These are phyloP conservation scores for Drosophila merina DNA, from an alignment of 2,888 invertebrate species.

Conservation along the genomic window DNA sequence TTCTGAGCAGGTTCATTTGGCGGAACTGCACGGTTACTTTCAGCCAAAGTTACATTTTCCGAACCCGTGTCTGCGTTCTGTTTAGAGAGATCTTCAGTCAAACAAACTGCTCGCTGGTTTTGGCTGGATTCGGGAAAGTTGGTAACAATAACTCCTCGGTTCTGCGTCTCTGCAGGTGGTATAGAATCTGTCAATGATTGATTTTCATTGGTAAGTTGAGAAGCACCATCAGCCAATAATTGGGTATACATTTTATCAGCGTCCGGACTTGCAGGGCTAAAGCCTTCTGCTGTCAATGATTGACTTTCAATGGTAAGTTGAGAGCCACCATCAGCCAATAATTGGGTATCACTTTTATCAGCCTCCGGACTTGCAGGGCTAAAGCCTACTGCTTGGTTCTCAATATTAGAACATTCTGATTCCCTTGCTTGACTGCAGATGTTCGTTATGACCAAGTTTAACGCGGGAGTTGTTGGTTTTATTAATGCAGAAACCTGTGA, in stretches of 20 bases:
- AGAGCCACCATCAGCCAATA: too few relatives aligned
- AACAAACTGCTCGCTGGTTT: too few relatives aligned
- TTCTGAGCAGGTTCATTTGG: constrained; percentile 1
- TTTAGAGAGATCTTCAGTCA: too few relatives aligned
- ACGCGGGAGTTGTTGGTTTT: constrained; percentile 7
- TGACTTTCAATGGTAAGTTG: not conserved
- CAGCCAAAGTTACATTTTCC: too few relatives aligned
- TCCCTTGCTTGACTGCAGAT: constrained; percentile 66
- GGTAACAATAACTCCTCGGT: not conserved
- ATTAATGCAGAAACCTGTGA: not conserved
- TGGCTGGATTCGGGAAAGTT: not conserved
- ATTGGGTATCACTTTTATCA: not conserved
- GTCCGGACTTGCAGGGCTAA: too few relatives aligned
- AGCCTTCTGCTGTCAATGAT: not conserved
- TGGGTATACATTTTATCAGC: not conserved
- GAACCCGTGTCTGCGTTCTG: too few relatives aligned
- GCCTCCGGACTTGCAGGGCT: too few relatives aligned
- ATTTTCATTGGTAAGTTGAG: not conserved
- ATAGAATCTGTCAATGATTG: not conserved
- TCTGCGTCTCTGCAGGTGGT: not conserved
- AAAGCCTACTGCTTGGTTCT: not conserved
- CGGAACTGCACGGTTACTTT: too few relatives aligned
- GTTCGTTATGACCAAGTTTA: constrained; percentile 69
- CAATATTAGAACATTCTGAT: too few relatives aligned
- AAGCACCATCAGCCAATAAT: not conserved